Evolutionary conservation across 2,797 vertebrate genomes (phyloP).

Genomic region (Karalla daura): DNA sequence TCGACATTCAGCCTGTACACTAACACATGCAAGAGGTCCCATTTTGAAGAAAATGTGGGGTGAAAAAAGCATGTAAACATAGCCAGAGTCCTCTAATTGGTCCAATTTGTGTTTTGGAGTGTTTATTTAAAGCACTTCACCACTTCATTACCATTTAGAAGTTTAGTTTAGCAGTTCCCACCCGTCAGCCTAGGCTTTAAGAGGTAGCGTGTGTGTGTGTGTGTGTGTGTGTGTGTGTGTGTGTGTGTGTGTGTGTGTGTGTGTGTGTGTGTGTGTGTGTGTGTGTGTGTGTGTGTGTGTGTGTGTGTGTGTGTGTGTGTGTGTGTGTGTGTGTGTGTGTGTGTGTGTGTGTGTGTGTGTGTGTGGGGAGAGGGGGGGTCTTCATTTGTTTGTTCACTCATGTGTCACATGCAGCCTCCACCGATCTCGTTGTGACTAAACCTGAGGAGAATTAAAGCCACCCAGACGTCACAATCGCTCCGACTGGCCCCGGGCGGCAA

Average conservation of each 20-base stretch:
- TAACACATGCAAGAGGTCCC: too few relatives aligned
- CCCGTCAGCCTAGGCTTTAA: slow-evolving; percentile 36
- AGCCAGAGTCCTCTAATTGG: not conserved
- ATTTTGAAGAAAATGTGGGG: too few relatives aligned
- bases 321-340: too few relatives aligned
- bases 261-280: too few relatives aligned
- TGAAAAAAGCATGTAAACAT: too few relatives aligned
- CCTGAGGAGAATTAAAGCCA: slow-evolving; percentile 32
- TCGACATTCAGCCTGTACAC: too few relatives aligned
- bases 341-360: too few relatives aligned
- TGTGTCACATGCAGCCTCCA: slow-evolving; percentile 42
- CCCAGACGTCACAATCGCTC: slow-evolving; percentile 7
- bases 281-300: too few relatives aligned
- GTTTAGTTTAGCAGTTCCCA: slow-evolving; percentile 18
- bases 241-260: too few relatives aligned
- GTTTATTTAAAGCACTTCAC: slow-evolving; percentile 11
- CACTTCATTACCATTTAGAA: slow-evolving; percentile 1
- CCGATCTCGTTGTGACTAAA: slow-evolving; percentile 29
- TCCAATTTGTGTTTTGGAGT: not conserved
- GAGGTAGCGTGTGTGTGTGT: slow-evolving; percentile 48
- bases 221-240: slow-evolving; percentile 49
- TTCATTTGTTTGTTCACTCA: slow-evolving; percentile 59
- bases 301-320: too few relatives aligned
- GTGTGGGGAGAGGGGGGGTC: too few relatives aligned
- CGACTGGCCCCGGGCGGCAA: slow-evolving; percentile 18